phyloP scores from a whole-genome alignment of 2,888 invertebrate genomes.

The Desoria tigrina region DNA sequence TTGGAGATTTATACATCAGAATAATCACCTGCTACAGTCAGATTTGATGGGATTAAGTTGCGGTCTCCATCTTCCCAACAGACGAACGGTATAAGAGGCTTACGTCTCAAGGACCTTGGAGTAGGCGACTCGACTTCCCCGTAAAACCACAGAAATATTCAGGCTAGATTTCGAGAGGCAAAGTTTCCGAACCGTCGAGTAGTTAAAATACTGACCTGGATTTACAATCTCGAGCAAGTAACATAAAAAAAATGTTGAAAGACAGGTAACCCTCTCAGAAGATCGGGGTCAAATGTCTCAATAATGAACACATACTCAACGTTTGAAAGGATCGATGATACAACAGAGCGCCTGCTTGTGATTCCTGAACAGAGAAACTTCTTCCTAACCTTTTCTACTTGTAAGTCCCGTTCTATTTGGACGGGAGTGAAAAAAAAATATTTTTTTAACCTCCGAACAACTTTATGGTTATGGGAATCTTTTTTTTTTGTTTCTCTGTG shows the following conservation, averaged over 20 bases:
- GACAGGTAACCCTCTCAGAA: conserved; percentile 8
- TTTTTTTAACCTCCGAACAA: conserved; percentile 1
- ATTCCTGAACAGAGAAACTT: background rate
- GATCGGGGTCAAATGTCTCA: conserved; percentile 18
- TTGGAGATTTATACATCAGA: no score
- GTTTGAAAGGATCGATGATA: conserved; percentile 4
- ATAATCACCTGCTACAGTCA: no score
- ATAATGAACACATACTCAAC: conserved; percentile 12
- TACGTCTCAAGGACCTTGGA: conserved; percentile 1
- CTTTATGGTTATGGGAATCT: conserved; percentile 1
- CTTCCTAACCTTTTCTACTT: background rate
- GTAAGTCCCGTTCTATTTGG: no score
- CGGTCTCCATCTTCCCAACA: no score
- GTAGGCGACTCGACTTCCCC: background rate
- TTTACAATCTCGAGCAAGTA: no score
- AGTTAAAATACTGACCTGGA: no score
- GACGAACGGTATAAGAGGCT: conserved; percentile 8
- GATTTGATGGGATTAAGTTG: no score
- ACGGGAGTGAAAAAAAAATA: background rate
- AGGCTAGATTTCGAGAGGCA: background rate
- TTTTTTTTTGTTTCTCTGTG: conserved; percentile 1
- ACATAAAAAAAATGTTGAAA: background rate
- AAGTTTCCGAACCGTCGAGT: background rate
- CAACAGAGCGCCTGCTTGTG: conserved; percentile 1
- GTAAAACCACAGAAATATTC: background rate